Percentiles rank a stretch among this genome's conserved stretches.
Conservation (phyloP, 30 jellyfish, hydroid and myxozoan genomes). For the Pseudorhiza aurosa region DNA sequence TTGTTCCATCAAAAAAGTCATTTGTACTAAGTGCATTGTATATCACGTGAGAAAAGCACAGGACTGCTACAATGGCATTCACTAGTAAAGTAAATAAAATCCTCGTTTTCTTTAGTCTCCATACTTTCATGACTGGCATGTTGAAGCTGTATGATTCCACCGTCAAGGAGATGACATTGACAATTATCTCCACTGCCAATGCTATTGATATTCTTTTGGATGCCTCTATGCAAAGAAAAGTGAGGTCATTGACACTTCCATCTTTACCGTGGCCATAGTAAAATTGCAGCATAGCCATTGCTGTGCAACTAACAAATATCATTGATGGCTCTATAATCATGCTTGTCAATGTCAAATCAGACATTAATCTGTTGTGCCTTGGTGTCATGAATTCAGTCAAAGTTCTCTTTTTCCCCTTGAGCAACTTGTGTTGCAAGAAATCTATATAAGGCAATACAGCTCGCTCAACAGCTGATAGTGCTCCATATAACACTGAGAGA, state of each 20-base stretch:
- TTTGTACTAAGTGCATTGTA: slow-evolving; percentile 53
- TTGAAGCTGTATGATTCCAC: slow-evolving; percentile 63
- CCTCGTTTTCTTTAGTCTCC: slow-evolving; percentile 42
- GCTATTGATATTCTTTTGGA: slow-evolving; percentile 30
- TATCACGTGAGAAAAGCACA: slow-evolving; percentile 58
- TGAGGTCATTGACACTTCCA: slow-evolving; percentile 9
- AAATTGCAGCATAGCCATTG: slow-evolving; percentile 37
- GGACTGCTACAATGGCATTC: slow-evolving; percentile 38
- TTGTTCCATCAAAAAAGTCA: slow-evolving; percentile 68
- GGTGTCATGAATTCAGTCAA: slow-evolving; percentile 67
- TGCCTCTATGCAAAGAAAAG: slow-evolving; percentile 13
- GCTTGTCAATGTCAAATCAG: slow-evolving; percentile 48
- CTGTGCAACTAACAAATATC: slow-evolving; percentile 40
- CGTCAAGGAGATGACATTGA: slow-evolving; percentile 42
- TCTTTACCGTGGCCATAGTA: slow-evolving; percentile 27
- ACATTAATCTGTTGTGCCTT: slow-evolving; percentile 52
- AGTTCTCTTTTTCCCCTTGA: slow-evolving; percentile 29
- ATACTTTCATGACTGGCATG: slow-evolving; percentile 67
- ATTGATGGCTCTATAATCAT: slow-evolving; percentile 64
- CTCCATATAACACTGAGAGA: slow-evolving; percentile 43
- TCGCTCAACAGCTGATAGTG: slow-evolving; percentile 43
- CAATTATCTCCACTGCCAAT: slow-evolving; percentile 38
- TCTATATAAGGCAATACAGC: slow-evolving; percentile 55
- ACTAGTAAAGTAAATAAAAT: slow-evolving; percentile 11
- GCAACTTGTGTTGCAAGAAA: slow-evolving; percentile 45